A percentile compares a stretch with the other conserved stretches of the same genome.
Conservation (phyloP, 2,888 invertebrate genomes). For the Leucozona laternaria region DNA sequence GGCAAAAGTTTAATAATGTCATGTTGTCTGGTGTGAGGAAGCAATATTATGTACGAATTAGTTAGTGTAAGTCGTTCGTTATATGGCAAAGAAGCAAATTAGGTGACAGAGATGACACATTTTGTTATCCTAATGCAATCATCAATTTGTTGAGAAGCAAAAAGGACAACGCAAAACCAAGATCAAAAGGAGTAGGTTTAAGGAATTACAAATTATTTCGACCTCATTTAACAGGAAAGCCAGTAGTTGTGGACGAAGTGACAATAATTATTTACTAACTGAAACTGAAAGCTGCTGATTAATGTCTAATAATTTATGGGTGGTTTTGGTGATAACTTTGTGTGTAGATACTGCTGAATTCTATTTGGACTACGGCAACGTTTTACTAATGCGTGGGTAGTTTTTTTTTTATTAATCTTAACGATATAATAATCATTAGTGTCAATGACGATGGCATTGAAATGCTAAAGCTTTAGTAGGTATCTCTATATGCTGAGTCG, state of each 20-base stretch:
- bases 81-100: slow-evolving; percentile 22
- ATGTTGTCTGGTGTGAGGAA: slow-evolving; percentile 18
- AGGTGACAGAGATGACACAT: slow-evolving; percentile 29
- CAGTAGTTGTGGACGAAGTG: slow-evolving; percentile 19
- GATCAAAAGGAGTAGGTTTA: neutral
- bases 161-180: slow-evolving; percentile 2
- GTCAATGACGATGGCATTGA: slow-evolving; percentile 21
- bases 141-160: slow-evolving; percentile 29
- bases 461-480: neutral
- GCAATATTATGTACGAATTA: neutral
- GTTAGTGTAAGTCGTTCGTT: neutral
- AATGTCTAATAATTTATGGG: slow-evolving; percentile 22
- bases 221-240: slow-evolving; percentile 52
- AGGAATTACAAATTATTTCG: slow-evolving; percentile 55
- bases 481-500: neutral
- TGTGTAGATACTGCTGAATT: neutral
- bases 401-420: slow-evolving; percentile 21
- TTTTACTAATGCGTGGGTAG: slow-evolving; percentile 4
- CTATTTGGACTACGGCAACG: neutral
- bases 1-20: slow-evolving; percentile 19
- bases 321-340: slow-evolving; percentile 5
- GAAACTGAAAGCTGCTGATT: slow-evolving; percentile 32
- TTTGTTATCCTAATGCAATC: slow-evolving; percentile 43
- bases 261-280: slow-evolving; percentile 25
- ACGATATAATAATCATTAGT: slow-evolving; percentile 16